Base-by-base conservation (phyloP, 2,113 vertebrate genomes). In the Engystomops pustulosus region DNA sequence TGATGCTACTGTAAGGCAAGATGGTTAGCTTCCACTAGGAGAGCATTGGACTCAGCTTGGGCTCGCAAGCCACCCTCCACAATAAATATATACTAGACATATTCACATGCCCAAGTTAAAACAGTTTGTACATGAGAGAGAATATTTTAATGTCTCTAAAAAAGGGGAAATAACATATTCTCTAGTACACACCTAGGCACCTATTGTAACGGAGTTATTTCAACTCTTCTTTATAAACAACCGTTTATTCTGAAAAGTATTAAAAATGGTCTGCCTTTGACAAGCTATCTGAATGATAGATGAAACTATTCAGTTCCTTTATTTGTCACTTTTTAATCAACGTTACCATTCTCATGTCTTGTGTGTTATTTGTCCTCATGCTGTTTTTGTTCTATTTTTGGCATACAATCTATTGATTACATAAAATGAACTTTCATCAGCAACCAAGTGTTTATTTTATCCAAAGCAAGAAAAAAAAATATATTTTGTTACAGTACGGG, bases 311-410 rank as follows among this genome's bases (percentile, higher is more conserved):
- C 67, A 69, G 17, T 69, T 69, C 18, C 65, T 36, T 14, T 68
- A 15, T 68, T 68, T 68, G 65, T 68, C 65, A 68, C 65, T 68
- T 69, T 69, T 69, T 69, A 69, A 69, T 69, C 67, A 69, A 38
- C 34, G 38, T 20, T 38, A 6, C 34, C 7, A 32, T 69, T 69
- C 18, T 69, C 3, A 38, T 69, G 67, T 69, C 67, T 38, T 69
- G 17, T 69, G 18, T 69, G 34, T 38, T 38, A n/a, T 69, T 36
- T 68, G 58, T 20, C 9, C 17, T 68, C 8, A 68, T 36, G 17
- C 32, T n/a, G 0, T 67, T 30, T 34, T 67, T 32, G 14, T 6
- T 34, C 27, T 67, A 0, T 34, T 68, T 30, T 62, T 58, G 12
- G 58, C 30, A 30, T 30, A 30, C 25, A 62, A 30, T 30, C 25